These are phyloP conservation scores for Pollenia griseotomentosa DNA, from an alignment of 2,888 invertebrate genomes.

Conservation along the genomic window DNA sequence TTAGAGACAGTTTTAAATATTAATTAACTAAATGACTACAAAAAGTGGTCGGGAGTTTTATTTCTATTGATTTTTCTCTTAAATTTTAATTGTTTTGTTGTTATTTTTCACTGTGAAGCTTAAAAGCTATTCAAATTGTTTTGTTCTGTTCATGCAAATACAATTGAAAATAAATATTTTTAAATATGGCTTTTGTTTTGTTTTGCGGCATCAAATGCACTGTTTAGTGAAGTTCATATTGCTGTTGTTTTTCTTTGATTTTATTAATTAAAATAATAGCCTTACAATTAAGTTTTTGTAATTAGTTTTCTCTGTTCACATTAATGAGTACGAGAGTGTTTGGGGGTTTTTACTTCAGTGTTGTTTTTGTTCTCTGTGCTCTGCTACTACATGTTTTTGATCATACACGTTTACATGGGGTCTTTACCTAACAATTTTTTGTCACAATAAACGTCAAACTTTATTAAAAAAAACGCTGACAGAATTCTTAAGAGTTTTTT, in stretches of 20 bases:
- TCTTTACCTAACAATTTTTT: no score
- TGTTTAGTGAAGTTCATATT: neutral
- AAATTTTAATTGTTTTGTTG: neutral
- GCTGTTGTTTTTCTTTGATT: conserved; percentile 2
- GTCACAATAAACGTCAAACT: no score
- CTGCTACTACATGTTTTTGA: no score
- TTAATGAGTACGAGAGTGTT: no score
- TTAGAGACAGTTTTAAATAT: conserved; percentile 22
- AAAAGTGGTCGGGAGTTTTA: conserved; percentile 33
- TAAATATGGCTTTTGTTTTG: conserved; percentile 12
- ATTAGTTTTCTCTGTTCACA: no score
- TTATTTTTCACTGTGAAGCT: conserved; percentile 30
- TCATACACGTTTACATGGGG: no score
- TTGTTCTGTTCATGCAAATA: conserved; percentile 18
- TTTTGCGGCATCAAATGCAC: conserved; percentile 39
- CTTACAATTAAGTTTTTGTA: no score
- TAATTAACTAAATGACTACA: conserved; percentile 51
- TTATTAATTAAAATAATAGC: no score
- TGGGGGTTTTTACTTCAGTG: no score
- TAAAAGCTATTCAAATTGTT: conserved; percentile 12
- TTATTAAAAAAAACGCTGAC: no score
- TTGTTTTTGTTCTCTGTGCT: no score
- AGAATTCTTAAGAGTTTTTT: no score
- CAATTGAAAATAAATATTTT: neutral
- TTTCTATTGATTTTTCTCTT: neutral